Conservation (phyloP, 2,797 vertebrate genomes). For the Rhinoraja longicauda region DNA sequence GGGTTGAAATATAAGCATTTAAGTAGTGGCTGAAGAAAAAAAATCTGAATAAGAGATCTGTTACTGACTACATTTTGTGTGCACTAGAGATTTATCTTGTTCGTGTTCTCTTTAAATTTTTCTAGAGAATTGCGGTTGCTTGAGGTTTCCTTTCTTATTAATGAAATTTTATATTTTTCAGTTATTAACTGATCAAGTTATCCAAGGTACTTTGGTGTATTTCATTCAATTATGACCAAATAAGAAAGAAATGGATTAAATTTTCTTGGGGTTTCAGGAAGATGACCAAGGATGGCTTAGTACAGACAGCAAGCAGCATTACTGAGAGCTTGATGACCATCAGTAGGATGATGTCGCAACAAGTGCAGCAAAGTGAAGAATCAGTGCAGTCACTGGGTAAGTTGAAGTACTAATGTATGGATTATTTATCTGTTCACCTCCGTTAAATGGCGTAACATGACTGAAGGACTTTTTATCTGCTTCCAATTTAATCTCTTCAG, state of each 20-base stretch:
- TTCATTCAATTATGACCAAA: neutral
- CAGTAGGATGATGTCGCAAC: constrained; percentile 95
- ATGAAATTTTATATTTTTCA: neutral
- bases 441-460: neutral
- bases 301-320: constrained; percentile 78
- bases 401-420: neutral
- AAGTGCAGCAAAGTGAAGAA: constrained; percentile 89
- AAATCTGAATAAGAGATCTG: neutral
- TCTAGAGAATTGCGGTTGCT: neutral
- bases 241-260: neutral
- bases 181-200: neutral
- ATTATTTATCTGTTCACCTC: neutral
- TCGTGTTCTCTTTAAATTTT: neutral
- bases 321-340: constrained; percentile 91
- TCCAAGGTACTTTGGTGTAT: neutral
- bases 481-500: too few relatives aligned
- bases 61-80: neutral
- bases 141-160: neutral
- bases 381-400: constrained; percentile 78
- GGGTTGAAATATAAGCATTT: neutral
- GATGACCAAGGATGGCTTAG: constrained; percentile 77
- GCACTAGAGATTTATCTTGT: neutral
- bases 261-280: constrained; percentile 61
- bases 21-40: neutral
- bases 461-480: neutral